phyloP scores from a whole-genome alignment of 2,113 vertebrate genomes.

The Aplodontia rufa region DNA sequence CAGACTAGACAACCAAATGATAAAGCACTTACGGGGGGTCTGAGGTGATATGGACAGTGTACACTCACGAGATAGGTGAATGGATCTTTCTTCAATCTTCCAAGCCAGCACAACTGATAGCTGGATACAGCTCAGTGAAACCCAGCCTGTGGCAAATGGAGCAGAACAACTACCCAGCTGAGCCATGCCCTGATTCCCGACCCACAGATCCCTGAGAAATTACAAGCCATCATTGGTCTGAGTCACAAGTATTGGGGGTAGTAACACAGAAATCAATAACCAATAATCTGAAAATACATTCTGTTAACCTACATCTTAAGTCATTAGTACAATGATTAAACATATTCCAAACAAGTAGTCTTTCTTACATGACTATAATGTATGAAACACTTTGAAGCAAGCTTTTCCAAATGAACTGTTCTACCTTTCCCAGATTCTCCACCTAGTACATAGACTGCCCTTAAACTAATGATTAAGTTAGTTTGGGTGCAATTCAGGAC shows the following conservation, averaged over 20 bases:
- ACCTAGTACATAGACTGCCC: neutral
- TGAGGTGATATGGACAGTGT: neutral
- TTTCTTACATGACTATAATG: neutral
- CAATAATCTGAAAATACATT: neutral
- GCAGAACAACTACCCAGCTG: neutral
- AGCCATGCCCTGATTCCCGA: neutral
- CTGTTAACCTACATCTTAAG: neutral
- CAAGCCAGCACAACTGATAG: neutral
- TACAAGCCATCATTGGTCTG: neutral
- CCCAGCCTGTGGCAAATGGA: neutral
- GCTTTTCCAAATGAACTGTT: constrained; percentile 38
- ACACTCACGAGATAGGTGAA: fast-evolving
- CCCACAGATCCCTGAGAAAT: neutral
- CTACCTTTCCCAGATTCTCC: neutral
- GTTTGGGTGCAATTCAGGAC: constrained; percentile 22
- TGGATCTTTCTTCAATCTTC: neutral
- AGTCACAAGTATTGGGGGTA: neutral
- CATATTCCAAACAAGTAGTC: constrained; percentile 1
- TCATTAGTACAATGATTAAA: neutral
- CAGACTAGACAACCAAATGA: neutral
- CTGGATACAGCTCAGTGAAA: neutral
- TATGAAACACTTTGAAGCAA: neutral
- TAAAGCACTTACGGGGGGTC: neutral
- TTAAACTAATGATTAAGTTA: constrained; percentile 11
- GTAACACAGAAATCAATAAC: neutral